Evolutionary conservation across 2,113 vertebrate genomes (phyloP), one percentile per base, ranked within the genome.

Genomic region (Hippocampus abdominalis): DNA sequence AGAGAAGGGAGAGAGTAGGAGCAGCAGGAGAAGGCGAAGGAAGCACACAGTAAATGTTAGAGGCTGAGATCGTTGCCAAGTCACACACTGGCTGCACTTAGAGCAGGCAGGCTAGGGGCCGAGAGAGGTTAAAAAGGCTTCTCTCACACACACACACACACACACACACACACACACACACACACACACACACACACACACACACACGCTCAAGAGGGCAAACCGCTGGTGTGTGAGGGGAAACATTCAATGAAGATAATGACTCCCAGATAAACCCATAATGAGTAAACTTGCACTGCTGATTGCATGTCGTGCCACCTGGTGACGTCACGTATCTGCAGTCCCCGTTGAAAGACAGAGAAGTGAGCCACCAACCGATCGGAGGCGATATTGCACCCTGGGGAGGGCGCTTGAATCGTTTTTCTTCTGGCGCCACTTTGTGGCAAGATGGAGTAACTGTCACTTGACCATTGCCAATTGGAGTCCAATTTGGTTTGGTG

Each of bases 351-450:
- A 79, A 75, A 3, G 48, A 49, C 1, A 74, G 75, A 68, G 75
- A 53, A 74, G 68, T 21, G 39, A 71, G 83, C 70, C 82, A 77
- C 70, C 84, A 42, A 69, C 76, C 73, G 82, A 82, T 71, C 74
- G 54, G 29, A 15, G 21, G 65, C 66, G 51, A 64, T 32, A 74
- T 70, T 48, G 5, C 5, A 66, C 0, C 57, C 64, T n/a, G 59
- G 59, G 66, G 49, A 36, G 32, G 32, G 4, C 32, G 21, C 12
- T 60, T 15, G 49, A 65, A 85, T 90, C 81, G 40, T 85, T 72
- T 85, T 83, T 68, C 85, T 71, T 89, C 75, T 89, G 86, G 84
- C 91, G 81, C 90, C 88, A 87, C 83, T 90, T 75, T 85, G 87
- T 92, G 92, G 89, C 20, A 1, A 39, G 0, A 67, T 12, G 8